Base-by-base conservation (phyloP, 1,140 invertebrate genomes). In the Sesamia nonagrioides region DNA sequence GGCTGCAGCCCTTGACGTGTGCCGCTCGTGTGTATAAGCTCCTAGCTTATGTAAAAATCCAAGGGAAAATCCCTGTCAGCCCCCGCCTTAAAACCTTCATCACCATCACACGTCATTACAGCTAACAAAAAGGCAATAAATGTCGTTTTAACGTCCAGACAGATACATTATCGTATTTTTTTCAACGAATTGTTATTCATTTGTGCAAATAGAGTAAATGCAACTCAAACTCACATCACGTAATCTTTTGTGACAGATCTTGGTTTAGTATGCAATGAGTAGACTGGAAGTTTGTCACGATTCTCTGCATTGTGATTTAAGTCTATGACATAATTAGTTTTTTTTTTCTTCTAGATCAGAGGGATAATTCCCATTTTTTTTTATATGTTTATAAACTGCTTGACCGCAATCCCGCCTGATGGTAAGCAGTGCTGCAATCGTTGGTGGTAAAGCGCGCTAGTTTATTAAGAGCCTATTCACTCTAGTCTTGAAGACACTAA, bases 131-230 rank as follows among this genome's bases (percentile, higher is more conserved):
- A 27, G 6, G 50, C 18, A 27, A 68, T 48, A 48, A 27, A 18
- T 68, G 63, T 68, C 63, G 33, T 40, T 42, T 33, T 6, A 4
- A 21, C 18, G 21, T 33, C 42, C 18, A 50, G 63, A 68, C 42
- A 7, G 13, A 63, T 63, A 37, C 17, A 68, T 68, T 68, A 61
- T 8, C 60, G 40, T 61, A 33, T 68, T 68, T 37, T 63, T 40
- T 48, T 17, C 33, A 21, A 50, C 63, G 50, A 48, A 50, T 63
- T 61, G 1, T 9, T 48, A 15, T 37, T 9, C 2, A 18, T 17
- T 40, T 27, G 60, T 42, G 40, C 18, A 9, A 21, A 42, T 68
- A 18, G 18, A 61, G n/a, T n/a, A n/a, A 48, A 68, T 48, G 63
- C 63, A 48, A 27, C 27, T 33, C 58, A 6, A n/a, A n/a, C n/a